Base-by-base conservation (phyloP, 2,113 vertebrate species). In the Egretta garzetta region DNA sequence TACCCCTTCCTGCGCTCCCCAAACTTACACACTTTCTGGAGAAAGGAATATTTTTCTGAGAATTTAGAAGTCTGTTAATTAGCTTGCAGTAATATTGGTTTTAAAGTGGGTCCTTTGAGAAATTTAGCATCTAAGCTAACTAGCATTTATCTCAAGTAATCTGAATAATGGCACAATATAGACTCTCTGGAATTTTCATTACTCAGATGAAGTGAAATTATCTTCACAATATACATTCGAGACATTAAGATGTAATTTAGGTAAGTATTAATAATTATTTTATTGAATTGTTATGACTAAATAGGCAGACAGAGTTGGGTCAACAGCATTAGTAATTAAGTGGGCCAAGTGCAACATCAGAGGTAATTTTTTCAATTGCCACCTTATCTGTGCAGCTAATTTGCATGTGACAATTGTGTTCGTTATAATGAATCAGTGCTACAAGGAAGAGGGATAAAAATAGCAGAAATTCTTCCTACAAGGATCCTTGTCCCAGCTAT, bases 191-290 rank as follows among this genome's bases (percentile, higher is more conserved):
- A 97, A 89, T 97, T 96, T 94, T 92, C 85, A 90, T 94, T 93
- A 81, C 94, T 91, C 62, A 79, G 72, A 86, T 89, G 70, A 96
- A 91, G 74, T 86, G 67, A 96, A 96, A 94, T 97, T 80, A 86
- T 91, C 87, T 88, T 96, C 55, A 76, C 28, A 76, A 76, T 95
- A 94, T 96, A 83, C 45, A 66, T 96, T 91, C 43, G 93, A 88
- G 91, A 80, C 32, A 82, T 96, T 97, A 96, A 75, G 85, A 94
- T 91, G 77, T 94, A 96, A 96, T 97, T 97, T 96, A 94, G 85
- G 73, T 75, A 94, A 79, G 86, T 94, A 90, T 96, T 95, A 94
- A 94, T 95, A 96, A 94, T 94, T 96, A 94, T 90, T 91, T 91
- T 94, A 87, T 93, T 94, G 84, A 89, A 93, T 91, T 93, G 74